A percentile compares a stretch with the other conserved stretches of the same genome.
These are phyloP conservation scores for Steinernema carpocapsae DNA, from an alignment of 2,888 invertebrate species.

Conservation along the genomic window DNA sequence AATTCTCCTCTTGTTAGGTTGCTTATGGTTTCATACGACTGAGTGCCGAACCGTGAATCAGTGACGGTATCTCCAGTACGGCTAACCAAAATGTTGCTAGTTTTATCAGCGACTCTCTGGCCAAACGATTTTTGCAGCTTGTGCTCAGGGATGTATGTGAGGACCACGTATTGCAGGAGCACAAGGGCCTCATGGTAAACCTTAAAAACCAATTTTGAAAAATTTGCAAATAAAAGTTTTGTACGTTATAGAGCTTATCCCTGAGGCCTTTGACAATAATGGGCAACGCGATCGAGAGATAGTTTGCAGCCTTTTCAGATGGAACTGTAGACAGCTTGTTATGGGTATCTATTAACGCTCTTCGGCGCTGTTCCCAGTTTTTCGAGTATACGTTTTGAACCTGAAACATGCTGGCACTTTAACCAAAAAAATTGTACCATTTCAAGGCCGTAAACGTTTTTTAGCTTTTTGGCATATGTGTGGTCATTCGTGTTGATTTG, in stretches of 20 bases:
- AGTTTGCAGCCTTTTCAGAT: neutral
- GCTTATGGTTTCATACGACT: slow-evolving; percentile 29
- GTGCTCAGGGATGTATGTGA: slow-evolving; percentile 35
- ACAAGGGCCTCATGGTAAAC: slow-evolving; percentile 39
- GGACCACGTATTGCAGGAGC: slow-evolving; percentile 36
- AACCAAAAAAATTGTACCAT: slow-evolving; percentile 22
- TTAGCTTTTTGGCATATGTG: slow-evolving; percentile 35
- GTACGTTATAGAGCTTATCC: slow-evolving; percentile 44
- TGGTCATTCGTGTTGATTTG: slow-evolving; percentile 40
- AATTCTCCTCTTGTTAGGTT: too few relatives aligned
- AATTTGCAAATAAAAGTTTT: neutral
- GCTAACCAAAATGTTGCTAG: slow-evolving; percentile 42
- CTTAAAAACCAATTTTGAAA: slow-evolving; percentile 25
- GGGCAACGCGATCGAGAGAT: slow-evolving; percentile 36
- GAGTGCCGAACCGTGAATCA: slow-evolving; percentile 44
- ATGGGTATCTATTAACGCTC: slow-evolving; percentile 37
- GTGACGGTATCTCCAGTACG: slow-evolving; percentile 50
- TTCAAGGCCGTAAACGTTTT: slow-evolving; percentile 40
- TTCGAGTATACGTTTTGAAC: slow-evolving; percentile 45
- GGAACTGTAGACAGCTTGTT: slow-evolving; percentile 9
- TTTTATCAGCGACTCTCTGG: slow-evolving; percentile 41
- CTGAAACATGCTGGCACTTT: neutral
- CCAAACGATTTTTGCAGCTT: slow-evolving; percentile 38
- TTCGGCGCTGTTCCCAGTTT: slow-evolving; percentile 44
- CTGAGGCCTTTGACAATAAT: slow-evolving; percentile 40